phyloP scores from a whole-genome alignment of 1,140 invertebrate genomes.

The Trigoniulus corallinus region DNA sequence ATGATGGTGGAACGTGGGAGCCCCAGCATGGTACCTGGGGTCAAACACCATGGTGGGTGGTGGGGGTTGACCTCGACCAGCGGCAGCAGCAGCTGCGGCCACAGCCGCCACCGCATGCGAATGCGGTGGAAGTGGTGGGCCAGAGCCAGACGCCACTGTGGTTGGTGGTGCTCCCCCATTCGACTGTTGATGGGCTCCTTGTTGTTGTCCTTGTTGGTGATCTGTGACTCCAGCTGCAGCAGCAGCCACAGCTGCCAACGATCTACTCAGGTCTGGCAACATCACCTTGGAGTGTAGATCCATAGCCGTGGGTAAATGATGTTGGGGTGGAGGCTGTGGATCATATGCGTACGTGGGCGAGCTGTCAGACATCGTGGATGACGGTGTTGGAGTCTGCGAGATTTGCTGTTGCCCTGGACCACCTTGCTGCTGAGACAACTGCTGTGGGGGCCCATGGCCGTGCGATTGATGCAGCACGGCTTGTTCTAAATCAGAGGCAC shows the following conservation, averaged over 20 bases:
- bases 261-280: neutral
- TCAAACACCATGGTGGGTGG: slow-evolving; percentile 10
- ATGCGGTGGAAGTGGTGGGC: neutral
- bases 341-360: slow-evolving; percentile 1
- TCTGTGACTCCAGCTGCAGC: neutral
- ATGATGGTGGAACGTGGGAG: neutral
- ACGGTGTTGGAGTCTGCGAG: neutral
- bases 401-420: neutral
- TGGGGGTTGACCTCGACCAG: neutral
- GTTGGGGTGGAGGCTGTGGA: neutral
- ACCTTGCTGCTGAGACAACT: neutral
- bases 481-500: neutral
- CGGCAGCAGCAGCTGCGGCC: neutral
- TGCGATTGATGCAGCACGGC: neutral
- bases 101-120: neutral
- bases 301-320: neutral
- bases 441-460: neutral
- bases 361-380: neutral
- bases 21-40: slow-evolving; percentile 3
- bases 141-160: neutral
- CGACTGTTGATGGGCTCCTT: neutral
- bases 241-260: neutral
- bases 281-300: neutral
- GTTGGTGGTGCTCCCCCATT: neutral
- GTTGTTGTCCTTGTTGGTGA: neutral